Conservation (phyloP, 1,140 invertebrate genomes). For the Sesamia nonagrioides region DNA sequence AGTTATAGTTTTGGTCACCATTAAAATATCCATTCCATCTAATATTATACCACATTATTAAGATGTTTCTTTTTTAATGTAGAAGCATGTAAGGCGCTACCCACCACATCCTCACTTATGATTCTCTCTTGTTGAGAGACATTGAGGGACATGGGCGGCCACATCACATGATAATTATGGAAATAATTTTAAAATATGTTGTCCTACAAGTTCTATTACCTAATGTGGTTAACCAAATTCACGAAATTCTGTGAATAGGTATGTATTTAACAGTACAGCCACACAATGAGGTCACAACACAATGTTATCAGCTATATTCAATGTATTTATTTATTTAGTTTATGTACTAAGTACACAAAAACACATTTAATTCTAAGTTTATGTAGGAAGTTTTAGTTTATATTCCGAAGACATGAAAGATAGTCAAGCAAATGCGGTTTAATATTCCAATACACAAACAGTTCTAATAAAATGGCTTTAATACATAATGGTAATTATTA, state of each 20-base stretch:
- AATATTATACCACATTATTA: neutral
- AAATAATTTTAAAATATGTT: neutral
- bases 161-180: neutral
- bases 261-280: conserved; percentile 2
- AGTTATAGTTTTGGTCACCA: neutral
- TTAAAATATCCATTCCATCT: neutral
- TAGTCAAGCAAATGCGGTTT: neutral
- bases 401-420: neutral
- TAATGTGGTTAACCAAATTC: conserved; percentile 6
- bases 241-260: neutral
- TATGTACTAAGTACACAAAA: neutral
- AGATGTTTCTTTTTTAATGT: neutral
- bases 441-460: neutral
- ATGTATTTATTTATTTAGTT: neutral
- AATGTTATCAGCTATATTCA: neutral
- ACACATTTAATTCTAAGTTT: neutral
- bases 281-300: neutral
- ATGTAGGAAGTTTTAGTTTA: neutral
- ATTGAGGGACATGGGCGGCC: neutral
- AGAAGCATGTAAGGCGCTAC: neutral
- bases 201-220: neutral
- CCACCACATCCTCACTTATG: too few relatives aligned
- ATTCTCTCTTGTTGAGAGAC: too few relatives aligned
- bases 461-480: neutral
- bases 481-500: neutral